These are phyloP conservation scores for Melospiza georgiana DNA, from an alignment of 2,113 vertebrate species.

Conservation along the genomic window DNA sequence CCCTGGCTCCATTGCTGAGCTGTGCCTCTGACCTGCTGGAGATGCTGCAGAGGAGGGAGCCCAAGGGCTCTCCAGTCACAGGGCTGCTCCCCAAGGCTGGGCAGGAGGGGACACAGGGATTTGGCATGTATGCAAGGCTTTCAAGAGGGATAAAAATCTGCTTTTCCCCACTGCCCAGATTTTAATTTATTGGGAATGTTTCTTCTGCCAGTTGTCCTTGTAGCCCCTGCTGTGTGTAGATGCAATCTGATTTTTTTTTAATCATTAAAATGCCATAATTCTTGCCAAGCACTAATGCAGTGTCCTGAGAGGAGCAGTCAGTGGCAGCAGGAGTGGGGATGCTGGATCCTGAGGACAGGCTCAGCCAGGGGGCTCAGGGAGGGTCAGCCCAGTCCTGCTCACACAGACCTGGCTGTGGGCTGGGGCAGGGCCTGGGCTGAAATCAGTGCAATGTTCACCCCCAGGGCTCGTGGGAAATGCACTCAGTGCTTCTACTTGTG, in stretches of 20 bases:
- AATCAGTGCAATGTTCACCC: fast-evolving
- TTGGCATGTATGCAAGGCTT: not conserved
- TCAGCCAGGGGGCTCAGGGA: too few relatives aligned
- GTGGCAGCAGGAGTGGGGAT: not conserved
- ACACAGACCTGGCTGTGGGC: not conserved
- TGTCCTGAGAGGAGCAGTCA: not conserved
- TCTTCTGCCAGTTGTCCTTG: not conserved
- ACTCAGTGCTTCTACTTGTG: not conserved
- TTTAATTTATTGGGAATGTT: not conserved
- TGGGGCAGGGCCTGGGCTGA: not conserved
- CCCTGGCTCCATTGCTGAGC: not conserved
- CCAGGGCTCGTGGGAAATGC: not conserved
- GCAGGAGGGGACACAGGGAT: fast-evolving
- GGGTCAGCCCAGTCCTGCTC: not conserved
- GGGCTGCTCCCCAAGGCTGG: not conserved
- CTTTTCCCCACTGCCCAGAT: not conserved
- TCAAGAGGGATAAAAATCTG: not conserved
- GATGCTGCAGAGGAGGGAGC: not conserved
- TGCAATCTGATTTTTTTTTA: not conserved
- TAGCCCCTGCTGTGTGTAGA: not conserved
- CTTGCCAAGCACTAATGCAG: not conserved
- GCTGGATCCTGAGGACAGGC: not conserved
- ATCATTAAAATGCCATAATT: not conserved
- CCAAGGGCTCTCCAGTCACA: not conserved
- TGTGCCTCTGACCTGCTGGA: not conserved